Evolutionary conservation across 2,888 invertebrate species (phyloP).

Genomic region (Microdon myrmicae): DNA sequence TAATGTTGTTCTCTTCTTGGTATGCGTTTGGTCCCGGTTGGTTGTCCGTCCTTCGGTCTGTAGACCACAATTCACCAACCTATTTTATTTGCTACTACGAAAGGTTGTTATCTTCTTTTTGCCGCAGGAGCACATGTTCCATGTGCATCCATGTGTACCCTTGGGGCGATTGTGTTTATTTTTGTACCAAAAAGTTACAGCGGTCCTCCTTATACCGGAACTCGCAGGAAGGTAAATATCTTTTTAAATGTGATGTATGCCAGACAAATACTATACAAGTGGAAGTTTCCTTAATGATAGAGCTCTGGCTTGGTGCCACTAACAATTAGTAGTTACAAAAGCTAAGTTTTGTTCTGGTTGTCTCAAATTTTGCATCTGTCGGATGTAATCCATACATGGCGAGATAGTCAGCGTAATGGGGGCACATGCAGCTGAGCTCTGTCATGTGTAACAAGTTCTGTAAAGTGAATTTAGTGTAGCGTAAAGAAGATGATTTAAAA

Average conservation of each 20-base stretch:
- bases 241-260: too few species aligned
- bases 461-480: constrained; percentile 28
- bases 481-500: constrained; percentile 13
- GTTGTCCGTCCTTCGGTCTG: background rate
- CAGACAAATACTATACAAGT: constrained; percentile 9
- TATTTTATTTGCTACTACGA: constrained; percentile 45
- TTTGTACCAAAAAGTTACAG: constrained; percentile 6
- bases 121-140: too few species aligned
- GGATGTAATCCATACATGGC: constrained; percentile 32
- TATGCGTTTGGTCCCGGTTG: constrained; percentile 10
- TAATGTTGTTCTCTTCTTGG: constrained; percentile 4
- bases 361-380: constrained; percentile 34
- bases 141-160: constrained; percentile 8
- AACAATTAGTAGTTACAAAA: constrained; percentile 6
- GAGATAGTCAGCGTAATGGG: background rate
- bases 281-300: constrained; percentile 40
- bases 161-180: constrained; percentile 37
- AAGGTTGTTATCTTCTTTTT: constrained; percentile 36
- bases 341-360: constrained; percentile 47
- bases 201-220: constrained; percentile 4
- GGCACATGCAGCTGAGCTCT: constrained; percentile 27
- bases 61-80: constrained; percentile 39
- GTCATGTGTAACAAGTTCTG: constrained; percentile 47
- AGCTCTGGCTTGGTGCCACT: constrained; percentile 29
- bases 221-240: background rate